Percentiles rank a stretch among this genome's conserved stretches.
Evolutionary conservation across 2,113 vertebrate species (phyloP).

Genomic region (Chitala chitala): DNA sequence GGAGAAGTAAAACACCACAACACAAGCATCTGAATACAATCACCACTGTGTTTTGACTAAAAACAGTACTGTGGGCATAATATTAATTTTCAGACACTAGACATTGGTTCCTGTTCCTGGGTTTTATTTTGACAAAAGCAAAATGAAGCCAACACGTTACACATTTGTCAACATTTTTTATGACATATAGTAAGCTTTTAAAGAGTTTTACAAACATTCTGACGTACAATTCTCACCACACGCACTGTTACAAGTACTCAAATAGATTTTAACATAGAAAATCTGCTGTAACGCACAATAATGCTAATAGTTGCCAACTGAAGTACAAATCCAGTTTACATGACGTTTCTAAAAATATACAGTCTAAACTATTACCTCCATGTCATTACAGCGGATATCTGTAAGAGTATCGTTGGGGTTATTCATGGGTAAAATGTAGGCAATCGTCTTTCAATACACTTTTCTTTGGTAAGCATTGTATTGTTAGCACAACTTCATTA

Average conservation of each 20-base stretch:
- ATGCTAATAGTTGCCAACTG: neutral
- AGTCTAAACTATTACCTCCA: neutral
- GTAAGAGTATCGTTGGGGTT: neutral
- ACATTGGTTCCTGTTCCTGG: too few relatives aligned
- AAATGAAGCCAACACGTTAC: too few relatives aligned
- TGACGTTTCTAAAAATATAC: neutral
- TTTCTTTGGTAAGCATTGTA: neutral
- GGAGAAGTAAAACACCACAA: too few relatives aligned
- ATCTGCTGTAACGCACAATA: neutral
- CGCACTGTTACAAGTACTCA: neutral
- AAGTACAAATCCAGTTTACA: neutral
- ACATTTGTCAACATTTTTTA: neutral
- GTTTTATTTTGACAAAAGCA: too few relatives aligned
- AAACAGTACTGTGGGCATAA: too few relatives aligned
- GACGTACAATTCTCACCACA: neutral
- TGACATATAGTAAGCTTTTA: neutral
- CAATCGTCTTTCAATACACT: neutral
- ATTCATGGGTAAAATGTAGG: neutral
- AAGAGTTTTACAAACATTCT: neutral
- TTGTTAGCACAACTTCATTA: neutral
- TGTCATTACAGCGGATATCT: neutral
- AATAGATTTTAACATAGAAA: neutral
- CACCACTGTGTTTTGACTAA: too few relatives aligned
- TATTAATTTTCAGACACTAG: too few relatives aligned
- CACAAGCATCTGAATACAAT: too few relatives aligned